Evolutionary conservation across 2,113 vertebrate genomes (phyloP).

Genomic region (Ceyx melanurus): DNA sequence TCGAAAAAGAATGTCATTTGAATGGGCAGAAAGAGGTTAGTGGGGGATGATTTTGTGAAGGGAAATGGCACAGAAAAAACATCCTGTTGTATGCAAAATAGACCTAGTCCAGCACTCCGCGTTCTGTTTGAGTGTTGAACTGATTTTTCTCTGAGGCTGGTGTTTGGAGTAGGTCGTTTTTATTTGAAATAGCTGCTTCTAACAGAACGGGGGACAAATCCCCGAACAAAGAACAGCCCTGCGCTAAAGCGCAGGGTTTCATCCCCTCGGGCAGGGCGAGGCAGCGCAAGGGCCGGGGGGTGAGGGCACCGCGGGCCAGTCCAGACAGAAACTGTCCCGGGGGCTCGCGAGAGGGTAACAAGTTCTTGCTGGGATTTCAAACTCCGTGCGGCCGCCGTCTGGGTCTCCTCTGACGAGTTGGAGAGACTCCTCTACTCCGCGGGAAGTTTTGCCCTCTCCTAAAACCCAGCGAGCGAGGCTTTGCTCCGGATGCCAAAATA

Average conservation of each 20-base stretch:
- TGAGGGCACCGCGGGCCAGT: background rate
- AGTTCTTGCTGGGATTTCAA: constrained; percentile 49
- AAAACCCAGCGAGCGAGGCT: background rate
- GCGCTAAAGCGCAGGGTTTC: background rate
- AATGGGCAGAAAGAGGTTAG: background rate
- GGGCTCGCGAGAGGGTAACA: constrained; percentile 10
- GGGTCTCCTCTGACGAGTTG: background rate
- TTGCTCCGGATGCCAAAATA: background rate
- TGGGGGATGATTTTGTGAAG: background rate
- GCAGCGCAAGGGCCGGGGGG: background rate
- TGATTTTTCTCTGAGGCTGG: background rate
- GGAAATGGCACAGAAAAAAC: background rate
- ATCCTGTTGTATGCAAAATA: background rate
- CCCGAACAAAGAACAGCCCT: constrained; percentile 4
- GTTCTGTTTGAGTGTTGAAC: background rate
- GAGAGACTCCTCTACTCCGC: background rate
- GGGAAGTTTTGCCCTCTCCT: background rate
- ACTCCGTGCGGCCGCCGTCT: background rate
- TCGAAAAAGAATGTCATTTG: background rate
- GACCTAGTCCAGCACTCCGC: background rate
- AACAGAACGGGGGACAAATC: background rate
- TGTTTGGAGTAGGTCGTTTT: background rate
- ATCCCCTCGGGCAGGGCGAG: background rate
- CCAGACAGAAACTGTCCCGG: background rate
- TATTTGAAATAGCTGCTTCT: constrained; percentile 17